Evolutionary conservation across 2,888 invertebrate genomes (phyloP).

Genomic region (Alcis repandata): DNA sequence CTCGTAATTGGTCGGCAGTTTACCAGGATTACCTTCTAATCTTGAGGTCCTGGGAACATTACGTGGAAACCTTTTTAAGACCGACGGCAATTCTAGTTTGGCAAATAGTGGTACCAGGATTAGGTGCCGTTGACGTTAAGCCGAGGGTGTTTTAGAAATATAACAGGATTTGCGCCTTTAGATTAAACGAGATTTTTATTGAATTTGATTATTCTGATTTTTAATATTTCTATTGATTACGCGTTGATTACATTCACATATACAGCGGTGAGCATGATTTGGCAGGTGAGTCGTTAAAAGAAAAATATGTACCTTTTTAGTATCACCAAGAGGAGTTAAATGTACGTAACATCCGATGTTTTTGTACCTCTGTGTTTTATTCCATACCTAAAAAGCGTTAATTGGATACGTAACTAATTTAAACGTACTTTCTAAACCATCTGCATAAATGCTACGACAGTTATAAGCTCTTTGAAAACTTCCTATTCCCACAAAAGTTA

Average conservation of each 20-base stretch:
- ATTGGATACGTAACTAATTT: too few relatives aligned
- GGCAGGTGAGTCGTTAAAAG: too few relatives aligned
- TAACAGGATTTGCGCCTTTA: not conserved
- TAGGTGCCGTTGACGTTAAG: conserved; percentile 22
- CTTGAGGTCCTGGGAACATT: conserved; percentile 34
- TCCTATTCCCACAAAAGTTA: not conserved
- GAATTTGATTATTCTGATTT: not conserved
- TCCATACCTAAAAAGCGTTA: too few relatives aligned
- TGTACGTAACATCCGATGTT: too few relatives aligned
- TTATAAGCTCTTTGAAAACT: not conserved
- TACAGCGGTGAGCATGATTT: too few relatives aligned
- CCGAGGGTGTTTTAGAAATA: not conserved
- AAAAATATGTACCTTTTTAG: too few relatives aligned
- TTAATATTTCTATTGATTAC: not conserved
- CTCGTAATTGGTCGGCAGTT: conserved; percentile 44
- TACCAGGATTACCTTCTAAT: conserved; percentile 51
- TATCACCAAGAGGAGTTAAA: too few relatives aligned
- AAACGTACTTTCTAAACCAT: too few relatives aligned
- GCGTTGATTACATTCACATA: not conserved
- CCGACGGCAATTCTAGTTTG: conserved; percentile 26
- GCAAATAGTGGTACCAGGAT: conserved; percentile 33
- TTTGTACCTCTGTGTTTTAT: too few relatives aligned
- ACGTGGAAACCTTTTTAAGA: conserved; percentile 35
- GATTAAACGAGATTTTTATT: not conserved
- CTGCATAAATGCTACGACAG: too few relatives aligned